Evolutionary conservation across 2,888 invertebrate species (phyloP).

Genomic region (Cryptosula pallasiana): DNA sequence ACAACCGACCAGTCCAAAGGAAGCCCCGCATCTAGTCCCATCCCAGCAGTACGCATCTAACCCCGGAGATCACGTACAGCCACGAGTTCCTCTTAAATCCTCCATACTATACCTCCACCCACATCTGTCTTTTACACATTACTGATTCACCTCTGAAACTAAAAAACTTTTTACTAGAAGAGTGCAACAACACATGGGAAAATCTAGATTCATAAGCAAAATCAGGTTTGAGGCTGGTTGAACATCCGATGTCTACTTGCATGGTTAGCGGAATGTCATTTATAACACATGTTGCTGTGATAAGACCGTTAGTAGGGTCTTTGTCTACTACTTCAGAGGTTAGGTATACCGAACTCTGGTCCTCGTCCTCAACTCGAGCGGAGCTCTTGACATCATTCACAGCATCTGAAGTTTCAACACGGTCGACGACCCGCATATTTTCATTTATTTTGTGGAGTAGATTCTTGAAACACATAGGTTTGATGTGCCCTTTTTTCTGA

Average conservation of each 20-base stretch:
- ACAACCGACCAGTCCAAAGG: not conserved
- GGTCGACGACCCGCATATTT: not conserved
- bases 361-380: not conserved
- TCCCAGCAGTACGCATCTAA: not conserved
- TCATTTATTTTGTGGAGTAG: too few relatives aligned
- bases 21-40: not conserved
- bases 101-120: not conserved
- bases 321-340: not conserved
- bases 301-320: not conserved
- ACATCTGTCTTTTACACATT: not conserved
- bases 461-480: not conserved
- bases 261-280: slow-evolving; percentile 26
- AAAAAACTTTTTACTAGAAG: not conserved
- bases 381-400: not conserved
- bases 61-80: not conserved
- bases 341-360: not conserved
- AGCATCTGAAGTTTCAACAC: not conserved
- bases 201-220: not conserved
- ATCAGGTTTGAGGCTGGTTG: not conserved
- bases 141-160: not conserved
- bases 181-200: not conserved
- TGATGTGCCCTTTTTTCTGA: not conserved
- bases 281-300: slow-evolving; percentile 12
- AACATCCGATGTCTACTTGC: slow-evolving; percentile 13
- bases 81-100: not conserved